These are phyloP conservation scores for Loxodonta africana DNA, from an alignment of 2,113 vertebrate species.

Conservation along the genomic window DNA sequence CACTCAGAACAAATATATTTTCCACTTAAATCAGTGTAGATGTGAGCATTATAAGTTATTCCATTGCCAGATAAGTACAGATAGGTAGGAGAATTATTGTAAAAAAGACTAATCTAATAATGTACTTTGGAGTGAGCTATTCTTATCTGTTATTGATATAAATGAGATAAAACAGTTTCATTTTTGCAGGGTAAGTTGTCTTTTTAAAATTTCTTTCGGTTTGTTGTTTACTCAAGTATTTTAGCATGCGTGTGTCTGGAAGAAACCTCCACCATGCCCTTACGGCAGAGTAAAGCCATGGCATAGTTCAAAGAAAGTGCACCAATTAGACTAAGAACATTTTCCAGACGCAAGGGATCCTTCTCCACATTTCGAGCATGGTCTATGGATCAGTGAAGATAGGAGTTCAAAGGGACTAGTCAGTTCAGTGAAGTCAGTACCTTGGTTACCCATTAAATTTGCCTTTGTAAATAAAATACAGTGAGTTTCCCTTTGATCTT, in stretches of 20 bases:
- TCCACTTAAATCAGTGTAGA: neutral
- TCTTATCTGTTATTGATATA: neutral
- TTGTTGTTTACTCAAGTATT: conserved; percentile 43
- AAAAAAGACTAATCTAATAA: neutral
- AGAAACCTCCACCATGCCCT: conserved; percentile 71
- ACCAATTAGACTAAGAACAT: conserved; percentile 81
- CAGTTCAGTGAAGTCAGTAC: conserved; percentile 82
- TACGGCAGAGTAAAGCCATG: conserved; percentile 78
- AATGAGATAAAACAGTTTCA: neutral
- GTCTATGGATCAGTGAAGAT: conserved; percentile 81
- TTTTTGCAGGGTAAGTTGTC: neutral
- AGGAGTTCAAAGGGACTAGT: conserved; percentile 86
- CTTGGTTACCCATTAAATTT: conserved; percentile 87
- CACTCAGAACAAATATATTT: neutral
- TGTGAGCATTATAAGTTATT: neutral
- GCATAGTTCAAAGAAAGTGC: conserved; percentile 83
- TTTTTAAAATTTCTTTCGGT: conserved; percentile 69
- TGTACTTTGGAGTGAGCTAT: neutral
- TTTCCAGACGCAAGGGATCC: conserved; percentile 83
- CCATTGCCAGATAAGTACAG: neutral
- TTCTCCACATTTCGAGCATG: conserved; percentile 78
- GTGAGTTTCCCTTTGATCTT: conserved; percentile 87
- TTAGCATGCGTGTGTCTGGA: conserved; percentile 62
- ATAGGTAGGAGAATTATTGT: neutral
- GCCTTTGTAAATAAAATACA: conserved; percentile 85